phyloP scores from a whole-genome alignment of 2,797 vertebrate species.

The Strix occidentalis region DNA sequence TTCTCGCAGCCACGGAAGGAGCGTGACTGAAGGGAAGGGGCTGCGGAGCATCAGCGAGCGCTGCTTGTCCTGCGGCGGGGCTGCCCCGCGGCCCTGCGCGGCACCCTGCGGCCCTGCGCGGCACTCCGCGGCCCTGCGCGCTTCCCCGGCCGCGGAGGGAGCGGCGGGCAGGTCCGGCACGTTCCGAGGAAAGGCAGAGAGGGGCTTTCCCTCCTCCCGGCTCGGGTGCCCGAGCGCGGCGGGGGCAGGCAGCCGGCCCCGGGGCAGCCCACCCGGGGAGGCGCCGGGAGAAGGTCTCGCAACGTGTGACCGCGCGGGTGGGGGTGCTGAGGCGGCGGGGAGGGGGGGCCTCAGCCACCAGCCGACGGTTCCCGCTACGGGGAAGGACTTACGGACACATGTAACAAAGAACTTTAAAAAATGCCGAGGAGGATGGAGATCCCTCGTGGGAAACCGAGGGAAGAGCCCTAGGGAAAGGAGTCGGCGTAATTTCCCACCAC shows the following conservation, averaged over 20 bases:
- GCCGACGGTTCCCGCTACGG: not conserved
- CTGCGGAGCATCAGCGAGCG: not conserved
- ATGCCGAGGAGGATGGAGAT: not conserved
- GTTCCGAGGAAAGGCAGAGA: not conserved
- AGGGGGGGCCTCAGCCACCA: fast-evolving
- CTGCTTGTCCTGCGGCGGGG: not conserved
- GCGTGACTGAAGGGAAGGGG: not conserved
- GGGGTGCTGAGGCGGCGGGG: not conserved
- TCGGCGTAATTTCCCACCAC: not conserved
- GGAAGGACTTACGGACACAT: not conserved
- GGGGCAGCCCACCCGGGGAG: not conserved
- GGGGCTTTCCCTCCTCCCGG: not conserved
- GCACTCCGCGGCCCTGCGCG: not conserved
- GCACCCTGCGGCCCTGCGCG: not conserved
- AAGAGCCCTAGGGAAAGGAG: not conserved
- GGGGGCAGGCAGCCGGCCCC: not conserved
- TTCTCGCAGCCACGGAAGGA: not conserved
- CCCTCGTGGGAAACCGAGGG: not conserved
- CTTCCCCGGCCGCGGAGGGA: not conserved
- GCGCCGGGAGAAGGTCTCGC: not conserved
- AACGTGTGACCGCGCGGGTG: not conserved
- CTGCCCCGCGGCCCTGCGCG: not conserved
- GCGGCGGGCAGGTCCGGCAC: not conserved
- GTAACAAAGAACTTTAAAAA: not conserved
- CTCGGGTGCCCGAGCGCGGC: not conserved